phyloP scores from a whole-genome alignment of 2,113 vertebrate genomes.

The Scomber colias region DNA sequence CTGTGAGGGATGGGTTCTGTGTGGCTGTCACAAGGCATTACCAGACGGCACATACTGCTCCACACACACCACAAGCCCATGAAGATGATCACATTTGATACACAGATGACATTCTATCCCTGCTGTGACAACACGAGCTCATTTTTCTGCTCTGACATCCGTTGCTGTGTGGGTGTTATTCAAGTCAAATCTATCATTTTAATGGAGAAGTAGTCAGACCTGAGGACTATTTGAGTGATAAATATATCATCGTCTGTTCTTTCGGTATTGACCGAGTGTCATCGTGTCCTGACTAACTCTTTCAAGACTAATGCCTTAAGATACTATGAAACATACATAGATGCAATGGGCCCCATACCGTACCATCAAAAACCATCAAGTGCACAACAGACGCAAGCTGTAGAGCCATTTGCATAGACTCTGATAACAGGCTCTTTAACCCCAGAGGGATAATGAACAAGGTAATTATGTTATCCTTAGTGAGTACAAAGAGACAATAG shows the following conservation, averaged over 20 bases:
- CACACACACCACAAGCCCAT: conserved; percentile 65
- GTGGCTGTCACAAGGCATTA: conserved; percentile 78
- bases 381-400: conserved; percentile 22
- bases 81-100: conserved; percentile 86
- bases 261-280: conserved; percentile 76
- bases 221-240: conserved; percentile 83
- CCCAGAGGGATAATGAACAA: conserved; percentile 68
- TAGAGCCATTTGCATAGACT: conserved; percentile 53
- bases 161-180: conserved; percentile 82
- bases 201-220: conserved; percentile 83
- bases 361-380: conserved; percentile 33
- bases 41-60: conserved; percentile 63
- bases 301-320: conserved; percentile 68
- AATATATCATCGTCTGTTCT: conserved; percentile 76
- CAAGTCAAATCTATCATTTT: conserved; percentile 84
- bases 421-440: conserved; percentile 66
- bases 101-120: conserved; percentile 84
- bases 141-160: conserved; percentile 81
- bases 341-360: conserved; percentile 21
- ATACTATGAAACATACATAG: conserved; percentile 43
- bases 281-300: conserved; percentile 66
- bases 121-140: conserved; percentile 78
- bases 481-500: conserved; percentile 70
- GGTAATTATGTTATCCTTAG: conserved; percentile 72
- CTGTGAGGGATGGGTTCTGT: conserved; percentile 73